phyloP scores from a whole-genome alignment of 2,888 invertebrate species.

The Baccha elongata region DNA sequence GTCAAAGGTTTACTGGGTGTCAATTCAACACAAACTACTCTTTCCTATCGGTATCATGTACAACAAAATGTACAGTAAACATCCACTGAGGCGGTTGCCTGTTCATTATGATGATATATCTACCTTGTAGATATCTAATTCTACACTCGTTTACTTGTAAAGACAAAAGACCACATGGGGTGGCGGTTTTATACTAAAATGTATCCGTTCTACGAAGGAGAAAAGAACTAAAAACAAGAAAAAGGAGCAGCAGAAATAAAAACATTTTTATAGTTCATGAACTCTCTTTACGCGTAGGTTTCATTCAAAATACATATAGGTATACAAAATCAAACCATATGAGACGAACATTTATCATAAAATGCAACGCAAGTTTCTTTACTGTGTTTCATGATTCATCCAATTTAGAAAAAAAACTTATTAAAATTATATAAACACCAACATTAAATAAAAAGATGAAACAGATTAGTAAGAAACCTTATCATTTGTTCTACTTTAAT shows the following conservation, averaged over 20 bases:
- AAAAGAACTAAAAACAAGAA: conserved; percentile 1
- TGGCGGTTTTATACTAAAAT: conserved; percentile 3
- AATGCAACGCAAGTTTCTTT: background rate
- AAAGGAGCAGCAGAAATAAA: background rate
- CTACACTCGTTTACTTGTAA: conserved; percentile 20
- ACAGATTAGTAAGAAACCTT: too few relatives aligned
- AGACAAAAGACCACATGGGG: conserved; percentile 11
- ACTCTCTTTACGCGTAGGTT: conserved; percentile 28
- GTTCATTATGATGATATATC: conserved; percentile 28
- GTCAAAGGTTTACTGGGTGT: conserved; percentile 34
- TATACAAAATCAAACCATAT: conserved; percentile 19
- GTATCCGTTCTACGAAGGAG: background rate
- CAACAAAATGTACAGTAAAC: background rate
- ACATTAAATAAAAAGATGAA: too few relatives aligned
- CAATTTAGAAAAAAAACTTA: background rate
- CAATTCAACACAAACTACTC: conserved; percentile 29
- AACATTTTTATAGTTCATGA: conserved; percentile 41
- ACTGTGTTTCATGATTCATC: background rate
- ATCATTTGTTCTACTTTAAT: too few relatives aligned
- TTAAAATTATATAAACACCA: too few relatives aligned
- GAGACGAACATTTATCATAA: background rate
- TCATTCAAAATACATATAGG: conserved; percentile 5
- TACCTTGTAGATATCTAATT: background rate
- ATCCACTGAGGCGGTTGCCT: conserved; percentile 28
- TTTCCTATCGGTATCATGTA: too few relatives aligned